Evolutionary conservation across 2,888 invertebrate genomes (phyloP).

Genomic region (Ectemnius cavifrons): DNA sequence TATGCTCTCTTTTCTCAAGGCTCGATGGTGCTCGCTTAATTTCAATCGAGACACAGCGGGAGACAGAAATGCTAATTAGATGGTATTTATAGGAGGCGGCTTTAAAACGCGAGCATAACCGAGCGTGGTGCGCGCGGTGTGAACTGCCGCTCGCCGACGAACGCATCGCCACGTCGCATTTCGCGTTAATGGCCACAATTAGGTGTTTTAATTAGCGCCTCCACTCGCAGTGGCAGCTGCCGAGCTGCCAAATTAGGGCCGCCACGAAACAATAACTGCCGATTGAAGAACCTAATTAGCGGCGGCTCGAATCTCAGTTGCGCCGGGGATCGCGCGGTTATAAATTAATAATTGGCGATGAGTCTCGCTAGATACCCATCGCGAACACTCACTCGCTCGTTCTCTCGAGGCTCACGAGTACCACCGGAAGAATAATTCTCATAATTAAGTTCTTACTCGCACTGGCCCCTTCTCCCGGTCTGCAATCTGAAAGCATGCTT

Average conservation of each 20-base stretch:
- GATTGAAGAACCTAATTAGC: constrained; percentile 77
- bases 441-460: constrained; percentile 48
- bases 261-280: constrained; percentile 76
- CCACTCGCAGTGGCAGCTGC: constrained; percentile 72
- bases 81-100: constrained; percentile 64
- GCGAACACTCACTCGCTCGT: constrained; percentile 19
- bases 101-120: constrained; percentile 61
- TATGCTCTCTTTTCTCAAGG: constrained; percentile 29
- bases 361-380: constrained; percentile 48
- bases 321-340: constrained; percentile 41
- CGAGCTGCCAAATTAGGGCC: constrained; percentile 75
- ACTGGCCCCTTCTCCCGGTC: background rate
- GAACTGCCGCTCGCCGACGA: constrained; percentile 45
- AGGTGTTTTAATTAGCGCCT: constrained; percentile 77
- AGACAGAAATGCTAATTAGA: constrained; percentile 71
- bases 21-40: constrained; percentile 55
- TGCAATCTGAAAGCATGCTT: constrained; percentile 18
- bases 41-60: constrained; percentile 65
- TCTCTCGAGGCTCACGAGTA: constrained; percentile 14
- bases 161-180: constrained; percentile 67
- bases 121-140: constrained; percentile 61
- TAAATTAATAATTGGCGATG: constrained; percentile 67
- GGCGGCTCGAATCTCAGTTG: constrained; percentile 51
- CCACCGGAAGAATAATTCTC: constrained; percentile 46
- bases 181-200: constrained; percentile 78